phyloP scores from a whole-genome alignment of 2,888 invertebrate species.

The Drosophila yooni region DNA sequence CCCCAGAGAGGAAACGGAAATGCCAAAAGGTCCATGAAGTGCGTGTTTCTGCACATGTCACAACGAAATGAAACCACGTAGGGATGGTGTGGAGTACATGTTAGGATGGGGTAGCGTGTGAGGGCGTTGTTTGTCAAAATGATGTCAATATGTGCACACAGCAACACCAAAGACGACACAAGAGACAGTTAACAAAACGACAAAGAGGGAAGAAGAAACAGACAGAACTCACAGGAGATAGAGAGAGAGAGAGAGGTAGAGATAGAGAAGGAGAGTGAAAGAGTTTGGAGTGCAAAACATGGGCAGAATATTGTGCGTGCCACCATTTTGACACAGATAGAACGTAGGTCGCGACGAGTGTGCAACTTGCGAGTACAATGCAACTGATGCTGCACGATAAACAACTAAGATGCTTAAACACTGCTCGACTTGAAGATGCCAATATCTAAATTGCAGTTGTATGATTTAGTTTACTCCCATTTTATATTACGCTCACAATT shows the following conservation, averaged over 20 bases:
- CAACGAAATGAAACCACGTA: slow-evolving; percentile 29
- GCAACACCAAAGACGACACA: slow-evolving; percentile 48
- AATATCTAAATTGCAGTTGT: background rate
- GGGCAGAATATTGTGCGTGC: slow-evolving; percentile 52
- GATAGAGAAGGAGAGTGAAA: background rate
- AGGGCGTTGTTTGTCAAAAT: slow-evolving; percentile 68
- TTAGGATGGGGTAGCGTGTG: slow-evolving; percentile 3
- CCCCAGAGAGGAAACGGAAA: slow-evolving; percentile 64
- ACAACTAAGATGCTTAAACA: slow-evolving; percentile 1
- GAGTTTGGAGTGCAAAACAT: slow-evolving; percentile 12
- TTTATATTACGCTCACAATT: background rate
- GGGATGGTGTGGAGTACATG: slow-evolving; percentile 1
- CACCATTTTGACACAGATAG: slow-evolving; percentile 75
- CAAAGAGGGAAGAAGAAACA: background rate
- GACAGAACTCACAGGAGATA: background rate
- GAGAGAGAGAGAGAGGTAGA: no score
- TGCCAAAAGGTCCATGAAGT: slow-evolving; percentile 73
- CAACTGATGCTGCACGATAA: slow-evolving; percentile 36
- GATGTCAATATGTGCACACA: slow-evolving; percentile 74
- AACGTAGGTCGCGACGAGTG: slow-evolving; percentile 42
- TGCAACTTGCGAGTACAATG: slow-evolving; percentile 53
- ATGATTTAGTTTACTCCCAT: background rate
- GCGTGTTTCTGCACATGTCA: slow-evolving; percentile 68
- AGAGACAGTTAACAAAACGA: slow-evolving; percentile 18
- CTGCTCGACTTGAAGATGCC: slow-evolving; percentile 22